Evolutionary conservation across 2,888 invertebrate species (phyloP), one percentile per base, ranked within the genome.

Genomic region (Endotricha flammealis): DNA sequence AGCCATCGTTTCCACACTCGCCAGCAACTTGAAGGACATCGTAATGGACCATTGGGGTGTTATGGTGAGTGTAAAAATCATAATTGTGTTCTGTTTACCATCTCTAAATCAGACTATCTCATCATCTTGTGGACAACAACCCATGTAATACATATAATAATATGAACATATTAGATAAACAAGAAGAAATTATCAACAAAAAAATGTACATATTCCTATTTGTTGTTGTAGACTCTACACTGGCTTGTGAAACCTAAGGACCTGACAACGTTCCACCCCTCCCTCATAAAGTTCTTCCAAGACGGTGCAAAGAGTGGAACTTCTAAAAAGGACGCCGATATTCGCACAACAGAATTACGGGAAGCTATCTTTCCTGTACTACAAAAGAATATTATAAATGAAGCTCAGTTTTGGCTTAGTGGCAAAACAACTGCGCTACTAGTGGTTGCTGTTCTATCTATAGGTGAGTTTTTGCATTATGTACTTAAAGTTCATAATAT

Each of bases 241-340:
- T 98, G 98, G 91, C 82, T 98, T 12, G 90, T 98, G 8, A 92
- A 93, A 28, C 95, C 96, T 1, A 91, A 93, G 25, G 93, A 96
- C 62, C 88, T 91, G 0, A 89, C 89, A 32, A 92, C 93, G 44
- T 97, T 98, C 66, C 95, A 96, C 75, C 97, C 97, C 0, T 88
- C 87, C 39, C 90, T 95, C 32, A 89, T 94, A 1, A 89, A 91
- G 23, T 90, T 91, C 53, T 82, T 98, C 8, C 90, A 92, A 46
- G 87, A 90, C 42, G 97, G 96, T 0, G 90, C 95, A 45, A 82
- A 87, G 16, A 91, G 91, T 57, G 90, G 91, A 7, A 88, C 88
- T 8, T 92, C 91, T 32, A 95, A 95, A 71, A 95, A 95, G 62
- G 90, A 93, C 14, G 71, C 89, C 0, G 88, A 89, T 14, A 59